Base-by-base conservation (phyloP, 64 coral and sea anemone genomes). In the Dendronephthya gigantea region DNA sequence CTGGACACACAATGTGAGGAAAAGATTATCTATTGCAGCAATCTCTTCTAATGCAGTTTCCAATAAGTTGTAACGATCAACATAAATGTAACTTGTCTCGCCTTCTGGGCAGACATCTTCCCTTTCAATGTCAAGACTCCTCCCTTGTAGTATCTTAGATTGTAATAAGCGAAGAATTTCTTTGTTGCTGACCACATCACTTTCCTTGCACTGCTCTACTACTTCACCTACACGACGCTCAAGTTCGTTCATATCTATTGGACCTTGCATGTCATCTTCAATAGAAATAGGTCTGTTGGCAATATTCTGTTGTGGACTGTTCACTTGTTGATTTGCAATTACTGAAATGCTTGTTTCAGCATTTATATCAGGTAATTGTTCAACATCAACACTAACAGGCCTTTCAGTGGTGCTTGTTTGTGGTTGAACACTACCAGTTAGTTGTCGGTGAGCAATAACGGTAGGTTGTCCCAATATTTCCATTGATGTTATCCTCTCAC, bases 191-290 rank as follows among this genome's bases (percentile, higher is more conserved):
- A 48, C 35, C 45, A 83, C 29, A 43, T 86, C 36, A 27, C 68
- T 86, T 66, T 86, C 40, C 52, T 86, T 56, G 84, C 84, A 86
- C 52, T 86, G 68, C 68, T 86, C 58, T 66, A 86, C 68, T 40
- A 86, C 84, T 27, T 40, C 68, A 28, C 68, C 52, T 23, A 86
- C 84, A 86, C 0, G 58, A 27, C 43, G 52, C 36, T 86, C 51
- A 39, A 86, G 19, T 68, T 66, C 43, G 31, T 68, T 65, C 68
- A 66, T 66, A 40, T 86, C 70, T 38, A 86, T 59, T 69, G 85
- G 85, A 86, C 65, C 85, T 45, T 40, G 40, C 55, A 62, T 62
- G 55, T 62, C 55, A 62, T 62, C 55, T 62, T 62, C 55, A 17
- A 22, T 22, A 62, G 17, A 23, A 62, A 62, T 62, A 4, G 55